phyloP scores from a whole-genome alignment of 2,888 invertebrate genomes.

The Plutella xylostella region DNA sequence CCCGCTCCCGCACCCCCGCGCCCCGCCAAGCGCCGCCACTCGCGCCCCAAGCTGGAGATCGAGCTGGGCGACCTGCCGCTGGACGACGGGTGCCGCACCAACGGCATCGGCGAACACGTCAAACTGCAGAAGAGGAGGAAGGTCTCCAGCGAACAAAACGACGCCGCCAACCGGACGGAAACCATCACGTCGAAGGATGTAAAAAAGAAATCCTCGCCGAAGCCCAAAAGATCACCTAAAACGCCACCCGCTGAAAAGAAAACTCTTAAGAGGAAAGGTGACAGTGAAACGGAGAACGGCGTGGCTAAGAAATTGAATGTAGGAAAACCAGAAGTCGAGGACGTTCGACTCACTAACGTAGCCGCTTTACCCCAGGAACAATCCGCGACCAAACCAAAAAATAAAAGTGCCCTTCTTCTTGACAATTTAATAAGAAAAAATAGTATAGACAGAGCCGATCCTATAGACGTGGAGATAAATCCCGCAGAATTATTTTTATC shows the following conservation, averaged over 20 bases:
- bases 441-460: slow-evolving; percentile 62
- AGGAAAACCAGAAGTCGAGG: slow-evolving; percentile 36
- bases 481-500: slow-evolving; percentile 59
- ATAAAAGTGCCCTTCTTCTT: slow-evolving; percentile 60
- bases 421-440: slow-evolving; percentile 70
- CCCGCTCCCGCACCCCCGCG: slow-evolving; percentile 42
- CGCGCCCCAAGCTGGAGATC: slow-evolving; percentile 57
- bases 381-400: slow-evolving; percentile 43
- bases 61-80: slow-evolving; percentile 61
- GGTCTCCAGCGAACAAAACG: slow-evolving; percentile 51
- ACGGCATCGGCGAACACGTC: slow-evolving; percentile 65
- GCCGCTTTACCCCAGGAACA: slow-evolving; percentile 30
- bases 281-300: slow-evolving; percentile 27
- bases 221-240: slow-evolving; percentile 34
- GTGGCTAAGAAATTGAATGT: slow-evolving; percentile 40
- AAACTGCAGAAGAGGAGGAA: slow-evolving; percentile 67
- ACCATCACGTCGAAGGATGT: slow-evolving; percentile 37
- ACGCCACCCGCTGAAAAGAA: slow-evolving; percentile 46
- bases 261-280: slow-evolving; percentile 54
- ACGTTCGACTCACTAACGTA: slow-evolving; percentile 27
- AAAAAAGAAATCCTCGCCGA: slow-evolving; percentile 39
- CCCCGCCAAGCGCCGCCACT: slow-evolving; percentile 51
- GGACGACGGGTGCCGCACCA: slow-evolving; percentile 54
- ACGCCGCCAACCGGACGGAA: slow-evolving; percentile 30
- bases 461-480: slow-evolving; percentile 49